Base-by-base conservation (phyloP, 2,888 invertebrate genomes). In the Pollenia griseotomentosa region DNA sequence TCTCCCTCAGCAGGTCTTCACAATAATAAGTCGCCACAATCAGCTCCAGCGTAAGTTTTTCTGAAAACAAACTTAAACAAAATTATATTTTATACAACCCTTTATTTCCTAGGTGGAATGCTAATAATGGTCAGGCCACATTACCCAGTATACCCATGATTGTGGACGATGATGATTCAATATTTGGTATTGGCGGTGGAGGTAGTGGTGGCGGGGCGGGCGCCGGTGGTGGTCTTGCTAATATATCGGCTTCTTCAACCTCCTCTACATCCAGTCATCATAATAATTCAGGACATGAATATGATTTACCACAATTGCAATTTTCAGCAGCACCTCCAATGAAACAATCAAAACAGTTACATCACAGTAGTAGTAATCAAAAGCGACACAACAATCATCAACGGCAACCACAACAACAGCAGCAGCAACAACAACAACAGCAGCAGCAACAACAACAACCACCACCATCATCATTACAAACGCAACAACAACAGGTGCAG, bases 131-230 rank as follows among this genome's bases (percentile, higher is more conserved):
- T 66, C 96, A 95, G 92, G 96, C 96, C 89, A 95, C 96, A 10
- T 94, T 96, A 88, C 97, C 96, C 89, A 97, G 96, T 89, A 94
- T 96, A 88, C 97, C 97, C 8, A 95, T 96, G 95, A 96, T 97
- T 88, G 96, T 96, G 63, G 93, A 96, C 85, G 96, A 96, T 91
- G 96, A 96, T 89, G 88, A 89, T 89, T 82, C 92, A 90, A 89
- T 91, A 91, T 59, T 85, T 92, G 89, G 87, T 89, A 88, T 88
- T 59, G 88, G 86, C 2, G 71, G 81, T 68, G 84, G 89, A 90
- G 85, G 89, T 90, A 89, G 86, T 88, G 91, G 90, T 84, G 90
- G 86, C 7, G 87, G 85, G 79, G 78, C 77, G 86, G 84, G 88
- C 87, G 84, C 90, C 90, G 87, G 82, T 87, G 63, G 85, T 61